Evolutionary conservation across 2,797 vertebrate species (phyloP).

Genomic region (Remorina albescens): DNA sequence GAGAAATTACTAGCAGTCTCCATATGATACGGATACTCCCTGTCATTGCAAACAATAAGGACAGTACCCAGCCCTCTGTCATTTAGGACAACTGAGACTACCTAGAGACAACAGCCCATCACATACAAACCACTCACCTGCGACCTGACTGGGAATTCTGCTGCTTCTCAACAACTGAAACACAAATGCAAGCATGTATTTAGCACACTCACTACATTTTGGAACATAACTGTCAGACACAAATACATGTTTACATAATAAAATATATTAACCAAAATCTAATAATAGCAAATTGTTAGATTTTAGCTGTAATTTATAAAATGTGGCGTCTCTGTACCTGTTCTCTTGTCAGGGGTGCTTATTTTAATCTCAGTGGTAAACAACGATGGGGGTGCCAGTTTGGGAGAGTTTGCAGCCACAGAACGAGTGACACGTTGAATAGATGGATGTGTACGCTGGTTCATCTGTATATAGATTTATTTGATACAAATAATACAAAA

Average conservation of each 20-base stretch:
- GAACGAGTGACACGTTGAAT: conserved; percentile 80
- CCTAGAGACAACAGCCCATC: not conserved
- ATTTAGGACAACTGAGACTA: not conserved
- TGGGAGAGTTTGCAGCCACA: conserved; percentile 74
- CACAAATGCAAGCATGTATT: conserved; percentile 23
- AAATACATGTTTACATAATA: not conserved
- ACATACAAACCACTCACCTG: conserved; percentile 60
- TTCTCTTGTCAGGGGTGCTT: conserved; percentile 50
- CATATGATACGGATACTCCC: not conserved
- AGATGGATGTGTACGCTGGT: not conserved
- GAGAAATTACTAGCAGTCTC: not conserved
- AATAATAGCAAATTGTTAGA: not conserved
- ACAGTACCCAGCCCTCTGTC: not conserved
- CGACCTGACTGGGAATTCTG: conserved; percentile 16
- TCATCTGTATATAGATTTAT: conserved; percentile 7
- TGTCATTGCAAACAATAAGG: not conserved
- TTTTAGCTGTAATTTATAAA: no score
- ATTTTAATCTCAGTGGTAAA: conserved; percentile 20
- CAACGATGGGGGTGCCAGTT: conserved; percentile 23
- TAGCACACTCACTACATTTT: not conserved
- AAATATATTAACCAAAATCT: not conserved
- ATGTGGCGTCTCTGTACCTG: conserved; percentile 32
- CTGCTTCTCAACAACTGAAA: conserved; percentile 67
- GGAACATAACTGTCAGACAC: not conserved
- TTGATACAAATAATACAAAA: not conserved